A percentile compares a stretch with the other conserved stretches of the same genome.
These are phyloP conservation scores for Corythoichthys intestinalis DNA, from an alignment of 2,113 vertebrate species.

Conservation along the genomic window DNA sequence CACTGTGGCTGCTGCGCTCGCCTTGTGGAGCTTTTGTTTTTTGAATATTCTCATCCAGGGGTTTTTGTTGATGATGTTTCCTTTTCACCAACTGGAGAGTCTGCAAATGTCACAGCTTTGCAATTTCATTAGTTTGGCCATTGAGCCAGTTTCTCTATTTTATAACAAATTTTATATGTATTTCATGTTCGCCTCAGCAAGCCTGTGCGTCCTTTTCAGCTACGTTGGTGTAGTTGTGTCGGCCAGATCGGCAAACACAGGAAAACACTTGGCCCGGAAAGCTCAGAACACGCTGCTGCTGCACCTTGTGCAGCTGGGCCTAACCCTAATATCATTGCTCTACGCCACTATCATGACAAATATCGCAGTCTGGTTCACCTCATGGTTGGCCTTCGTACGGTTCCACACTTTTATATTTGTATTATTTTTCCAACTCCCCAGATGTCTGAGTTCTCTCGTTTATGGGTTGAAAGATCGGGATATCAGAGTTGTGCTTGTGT, in stretches of 20 bases:
- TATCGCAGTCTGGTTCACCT: background rate
- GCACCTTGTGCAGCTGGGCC: constrained; percentile 44
- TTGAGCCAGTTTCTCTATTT: background rate
- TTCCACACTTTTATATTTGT: background rate
- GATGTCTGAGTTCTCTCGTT: background rate
- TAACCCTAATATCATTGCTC: constrained; percentile 33
- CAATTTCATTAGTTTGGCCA: background rate
- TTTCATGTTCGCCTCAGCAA: constrained; percentile 31
- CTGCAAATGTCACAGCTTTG: constrained; percentile 9
- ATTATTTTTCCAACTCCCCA: background rate
- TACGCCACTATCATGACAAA: constrained; percentile 9
- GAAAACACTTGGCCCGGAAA: constrained; percentile 40
- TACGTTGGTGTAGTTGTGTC: constrained; percentile 41
- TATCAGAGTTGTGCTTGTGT: background rate
- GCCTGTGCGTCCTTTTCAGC: constrained; percentile 31
- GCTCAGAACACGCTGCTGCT: constrained; percentile 45
- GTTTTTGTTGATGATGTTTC: background rate
- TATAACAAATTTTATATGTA: constrained; percentile 23
- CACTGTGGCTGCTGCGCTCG: constrained; percentile 18
- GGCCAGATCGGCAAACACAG: constrained; percentile 33
- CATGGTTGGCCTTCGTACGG: background rate
- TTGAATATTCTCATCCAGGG: background rate
- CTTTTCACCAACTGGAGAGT: background rate
- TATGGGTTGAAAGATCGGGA: background rate
- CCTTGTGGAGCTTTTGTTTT: constrained; percentile 34